Evolutionary conservation across 1,140 invertebrate species (phyloP), one percentile per base, ranked within the genome.

Genomic region (Ylistrum balloti): DNA sequence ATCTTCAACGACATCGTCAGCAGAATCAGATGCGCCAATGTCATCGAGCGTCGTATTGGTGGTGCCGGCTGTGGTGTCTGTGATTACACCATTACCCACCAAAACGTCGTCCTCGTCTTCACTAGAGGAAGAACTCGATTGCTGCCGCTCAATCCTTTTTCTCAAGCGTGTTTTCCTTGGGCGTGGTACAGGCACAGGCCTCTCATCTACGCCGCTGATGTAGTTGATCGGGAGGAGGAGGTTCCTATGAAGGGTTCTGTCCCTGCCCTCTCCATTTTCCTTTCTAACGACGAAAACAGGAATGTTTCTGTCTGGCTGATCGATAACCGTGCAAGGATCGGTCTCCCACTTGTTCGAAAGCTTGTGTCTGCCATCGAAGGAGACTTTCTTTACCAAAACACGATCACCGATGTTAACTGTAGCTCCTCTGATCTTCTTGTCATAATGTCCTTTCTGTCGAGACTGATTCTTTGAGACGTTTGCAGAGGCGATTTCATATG

Each of bases 191-290:
- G 88, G 88, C 85, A n/a, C 85, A 32, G 45, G 48, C 33, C 85
- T 89, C 33, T 33, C 22, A 7, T 33, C 28, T 33, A 33, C 33
- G 10, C 32, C n/a, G 20, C 20, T 34, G 33, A 28, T 5, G n/a
- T 34, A 87, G 0, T 17, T n/a, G 13, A 85, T 85, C 22, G 35
- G 35, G 13, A 89, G 74, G 17, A 89, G 56, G 33, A 35, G 33
- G 20, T 89, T 89, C 28, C 88, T 34, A 33, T 89, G 88, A 28
- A 89, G 33, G 3, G 41, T 38, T 38, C 56, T 85, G 1, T 20
- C 35, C 74, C 56, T 33, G 22, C 88, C 88, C 56, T 89, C 15
- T 10, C 88, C 88, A 89, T 89, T 41, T 85, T 89, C 48, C 85
- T 41, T 89, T 17, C 33, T 5, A 28, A 85, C 88, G n/a, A n/a